phyloP scores from a whole-genome alignment of 2,888 invertebrate genomes.

The Drosophila subquinaria region DNA sequence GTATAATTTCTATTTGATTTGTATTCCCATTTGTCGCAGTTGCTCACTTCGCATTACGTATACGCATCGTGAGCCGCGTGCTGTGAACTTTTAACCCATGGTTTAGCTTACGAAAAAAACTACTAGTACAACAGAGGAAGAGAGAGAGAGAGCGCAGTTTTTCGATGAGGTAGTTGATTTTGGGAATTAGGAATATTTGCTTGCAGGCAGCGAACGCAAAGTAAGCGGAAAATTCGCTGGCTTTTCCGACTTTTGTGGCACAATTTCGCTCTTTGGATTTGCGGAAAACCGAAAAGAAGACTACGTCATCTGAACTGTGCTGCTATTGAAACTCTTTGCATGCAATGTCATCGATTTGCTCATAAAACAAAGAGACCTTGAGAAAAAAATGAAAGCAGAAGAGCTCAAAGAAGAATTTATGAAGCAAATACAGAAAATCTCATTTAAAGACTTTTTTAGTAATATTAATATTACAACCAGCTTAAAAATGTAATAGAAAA shows the following conservation, averaged over 20 bases:
- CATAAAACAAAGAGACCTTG: constrained; percentile 32
- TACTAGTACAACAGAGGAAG: constrained; percentile 4
- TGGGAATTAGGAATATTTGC: constrained; percentile 9
- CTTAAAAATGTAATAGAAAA: no score
- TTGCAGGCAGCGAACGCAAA: constrained; percentile 30
- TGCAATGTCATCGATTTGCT: constrained; percentile 30
- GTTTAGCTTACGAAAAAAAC: constrained; percentile 43
- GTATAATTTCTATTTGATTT: neutral
- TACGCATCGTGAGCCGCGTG: constrained; percentile 44
- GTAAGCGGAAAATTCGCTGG: constrained; percentile 50
- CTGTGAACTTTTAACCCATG: constrained; percentile 43
- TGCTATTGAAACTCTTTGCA: constrained; percentile 20
- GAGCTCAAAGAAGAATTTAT: no score
- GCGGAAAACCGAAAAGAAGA: constrained; percentile 22
- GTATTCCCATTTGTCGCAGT: constrained; percentile 36
- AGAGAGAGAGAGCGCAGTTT: neutral
- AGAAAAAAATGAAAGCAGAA: neutral
- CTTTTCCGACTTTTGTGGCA: constrained; percentile 29
- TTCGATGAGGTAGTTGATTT: constrained; percentile 13
- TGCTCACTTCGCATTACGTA: constrained; percentile 56
- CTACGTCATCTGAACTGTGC: constrained; percentile 30
- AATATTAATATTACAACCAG: no score
- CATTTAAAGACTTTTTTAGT: no score
- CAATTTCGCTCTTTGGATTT: constrained; percentile 23
- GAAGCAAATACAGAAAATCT: neutral